A percentile compares a stretch with the other conserved stretches of the same genome.
Evolutionary conservation across 2,888 invertebrate species (phyloP).

Genomic region (Plagodis dolabraria): DNA sequence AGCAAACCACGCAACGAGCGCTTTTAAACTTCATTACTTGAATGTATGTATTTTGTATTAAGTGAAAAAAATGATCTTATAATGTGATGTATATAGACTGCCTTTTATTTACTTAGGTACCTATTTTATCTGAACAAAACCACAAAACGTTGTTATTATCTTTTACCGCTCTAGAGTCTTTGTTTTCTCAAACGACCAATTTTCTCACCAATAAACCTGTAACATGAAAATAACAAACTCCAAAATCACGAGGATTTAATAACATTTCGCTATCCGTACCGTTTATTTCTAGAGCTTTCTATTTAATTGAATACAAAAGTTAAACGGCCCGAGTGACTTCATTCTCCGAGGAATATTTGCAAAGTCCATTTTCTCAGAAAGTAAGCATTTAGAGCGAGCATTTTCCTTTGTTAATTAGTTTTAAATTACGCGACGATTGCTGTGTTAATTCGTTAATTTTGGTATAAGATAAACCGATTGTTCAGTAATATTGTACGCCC

Average conservation of each 20-base stretch:
- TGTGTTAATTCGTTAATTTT: constrained; percentile 75
- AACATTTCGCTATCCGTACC: constrained; percentile 58
- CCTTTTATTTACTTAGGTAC: too few relatives aligned
- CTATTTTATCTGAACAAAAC: too few relatives aligned
- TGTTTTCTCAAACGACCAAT: constrained; percentile 20
- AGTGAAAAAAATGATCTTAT: too few relatives aligned
- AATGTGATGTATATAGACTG: too few relatives aligned
- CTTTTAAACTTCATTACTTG: too few relatives aligned
- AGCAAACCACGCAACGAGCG: too few relatives aligned
- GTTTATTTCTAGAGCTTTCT: constrained; percentile 75
- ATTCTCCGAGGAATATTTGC: constrained; percentile 72
- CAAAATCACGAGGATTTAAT: constrained; percentile 57
- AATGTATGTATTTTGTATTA: too few relatives aligned
- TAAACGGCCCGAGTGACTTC: constrained; percentile 75
- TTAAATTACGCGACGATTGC: constrained; percentile 79
- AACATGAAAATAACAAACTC: constrained; percentile 55
- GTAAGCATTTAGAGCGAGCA: constrained; percentile 73
- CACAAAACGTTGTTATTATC: background rate
- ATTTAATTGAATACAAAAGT: constrained; percentile 82
- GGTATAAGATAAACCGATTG: constrained; percentile 53
- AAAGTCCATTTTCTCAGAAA: constrained; percentile 76
- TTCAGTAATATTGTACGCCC: constrained; percentile 14
- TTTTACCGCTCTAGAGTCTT: constrained; percentile 1
- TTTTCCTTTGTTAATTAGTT: constrained; percentile 82
- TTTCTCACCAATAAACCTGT: constrained; percentile 37